These are phyloP conservation scores for Centropus unirufus DNA, from an alignment of 2,113 vertebrate species.

Conservation along the genomic window DNA sequence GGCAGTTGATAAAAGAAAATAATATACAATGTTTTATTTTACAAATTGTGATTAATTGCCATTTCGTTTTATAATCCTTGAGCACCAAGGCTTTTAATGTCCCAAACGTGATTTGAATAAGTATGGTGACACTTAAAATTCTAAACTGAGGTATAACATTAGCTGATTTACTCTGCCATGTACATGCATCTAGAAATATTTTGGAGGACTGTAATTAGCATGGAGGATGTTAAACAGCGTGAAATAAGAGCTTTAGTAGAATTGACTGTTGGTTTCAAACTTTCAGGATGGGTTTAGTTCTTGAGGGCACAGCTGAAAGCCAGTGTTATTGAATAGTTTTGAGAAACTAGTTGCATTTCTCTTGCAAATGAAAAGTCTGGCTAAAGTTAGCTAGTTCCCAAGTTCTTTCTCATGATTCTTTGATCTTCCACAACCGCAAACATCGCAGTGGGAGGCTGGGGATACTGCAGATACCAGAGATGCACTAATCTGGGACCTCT, in stretches of 20 bases:
- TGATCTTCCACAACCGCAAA: not conserved
- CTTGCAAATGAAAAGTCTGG: not conserved
- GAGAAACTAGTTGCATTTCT: not conserved
- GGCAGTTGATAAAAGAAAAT: conserved; percentile 52
- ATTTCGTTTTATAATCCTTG: conserved; percentile 35
- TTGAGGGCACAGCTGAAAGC: not conserved
- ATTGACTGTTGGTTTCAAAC: not conserved
- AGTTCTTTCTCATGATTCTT: not conserved
- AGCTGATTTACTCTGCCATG: not conserved
- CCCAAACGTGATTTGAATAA: conserved; percentile 1
- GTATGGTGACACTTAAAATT: not conserved
- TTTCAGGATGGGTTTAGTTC: not conserved
- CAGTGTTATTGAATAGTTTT: not conserved
- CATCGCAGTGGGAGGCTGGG: not conserved
- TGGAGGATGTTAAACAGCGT: not conserved
- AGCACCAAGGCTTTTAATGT: conserved; percentile 12
- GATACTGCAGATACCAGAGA: not conserved
- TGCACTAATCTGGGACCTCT: not conserved
- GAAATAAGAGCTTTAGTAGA: not conserved
- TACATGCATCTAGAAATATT: not conserved
- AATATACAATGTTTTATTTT: conserved; percentile 20
- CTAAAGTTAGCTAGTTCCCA: not conserved
- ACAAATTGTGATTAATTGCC: conserved; percentile 49
- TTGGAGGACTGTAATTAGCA: not conserved
- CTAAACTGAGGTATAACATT: not conserved